Evolutionary conservation across 2,888 invertebrate genomes (phyloP), one percentile per base, ranked within the genome.

Genomic region (Ichneumon xanthorius): DNA sequence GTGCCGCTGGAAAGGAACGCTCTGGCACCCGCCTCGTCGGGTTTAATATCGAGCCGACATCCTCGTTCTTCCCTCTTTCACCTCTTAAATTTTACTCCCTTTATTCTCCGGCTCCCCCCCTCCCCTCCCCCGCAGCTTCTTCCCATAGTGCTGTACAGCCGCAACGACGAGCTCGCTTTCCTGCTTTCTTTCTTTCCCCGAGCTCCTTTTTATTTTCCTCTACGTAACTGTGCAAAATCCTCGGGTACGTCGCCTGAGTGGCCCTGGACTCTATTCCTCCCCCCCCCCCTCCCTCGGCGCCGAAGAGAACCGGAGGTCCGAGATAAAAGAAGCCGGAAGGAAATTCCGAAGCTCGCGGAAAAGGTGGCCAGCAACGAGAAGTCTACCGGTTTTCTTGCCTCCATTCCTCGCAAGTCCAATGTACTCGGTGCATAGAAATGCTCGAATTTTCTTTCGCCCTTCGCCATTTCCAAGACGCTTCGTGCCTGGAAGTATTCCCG

Each of bases 261-360:
- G 58, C 48, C 58, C 40, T 16, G 73, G 61, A 58, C 80, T 75
- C 68, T 33, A 22, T 58, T 26, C 19, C 45, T 40, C 53, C 53
- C 22, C 53, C 53, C 55, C 63, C 22, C 19, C 30, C 37, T n/a
- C 63, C 14, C 61, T 61, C 26, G n/a, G 16, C 40, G 33, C 22
- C 63, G 58, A 58, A 58, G 22, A 67, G 33, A 63, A 61, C 65
- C 77, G 77, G 65, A 71, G 71, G 61, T 71, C 72, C 71, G 68
- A 72, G 71, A 82, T 65, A 82, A 77, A 72, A 77, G 82, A 70
- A 63, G 63, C 55, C 40, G 77, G 70, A 82, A 45, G 76, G 71
- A 77, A 55, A 22, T 22, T 45, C 61, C 40, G n/a, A 68, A 67
- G 71, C 65, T 71, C 82, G 65, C 14, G 55, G 37, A 78, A 82